phyloP scores from a whole-genome alignment of 1,140 invertebrate species.

The Megalonaias nervosa region DNA sequence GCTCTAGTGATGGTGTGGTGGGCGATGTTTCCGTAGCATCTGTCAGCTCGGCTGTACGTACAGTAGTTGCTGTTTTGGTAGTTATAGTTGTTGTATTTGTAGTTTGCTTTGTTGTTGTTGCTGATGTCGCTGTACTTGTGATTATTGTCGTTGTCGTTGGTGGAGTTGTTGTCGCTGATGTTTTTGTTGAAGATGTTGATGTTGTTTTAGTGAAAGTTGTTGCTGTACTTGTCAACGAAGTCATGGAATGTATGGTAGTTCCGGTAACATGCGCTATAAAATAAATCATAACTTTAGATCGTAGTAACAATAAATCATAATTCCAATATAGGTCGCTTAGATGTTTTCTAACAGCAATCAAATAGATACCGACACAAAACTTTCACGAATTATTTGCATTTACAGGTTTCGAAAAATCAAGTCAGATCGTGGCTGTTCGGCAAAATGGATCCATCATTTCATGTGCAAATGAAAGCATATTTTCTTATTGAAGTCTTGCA shows the following conservation, averaged over 20 bases:
- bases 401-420: too few relatives aligned
- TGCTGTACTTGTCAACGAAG: background rate
- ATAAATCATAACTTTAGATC: too few relatives aligned
- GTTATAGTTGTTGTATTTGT: slow-evolving; percentile 4
- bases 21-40: background rate
- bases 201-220: background rate
- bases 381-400: too few relatives aligned
- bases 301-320: too few relatives aligned
- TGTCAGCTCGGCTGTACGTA: background rate
- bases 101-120: background rate
- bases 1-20: background rate
- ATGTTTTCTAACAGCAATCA: too few relatives aligned
- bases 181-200: slow-evolving; percentile 11
- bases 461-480: too few relatives aligned
- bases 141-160: slow-evolving; percentile 2
- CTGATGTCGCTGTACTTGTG: background rate
- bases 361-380: too few relatives aligned
- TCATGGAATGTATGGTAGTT: background rate
- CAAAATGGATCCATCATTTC: too few relatives aligned
- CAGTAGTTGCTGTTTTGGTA: slow-evolving; percentile 1
- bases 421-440: too few relatives aligned
- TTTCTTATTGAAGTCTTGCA: too few relatives aligned
- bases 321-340: too few relatives aligned
- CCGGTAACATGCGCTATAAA: too few relatives aligned
- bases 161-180: background rate